phyloP scores from a whole-genome alignment of 2,797 vertebrate species.

The Betta splendens region DNA sequence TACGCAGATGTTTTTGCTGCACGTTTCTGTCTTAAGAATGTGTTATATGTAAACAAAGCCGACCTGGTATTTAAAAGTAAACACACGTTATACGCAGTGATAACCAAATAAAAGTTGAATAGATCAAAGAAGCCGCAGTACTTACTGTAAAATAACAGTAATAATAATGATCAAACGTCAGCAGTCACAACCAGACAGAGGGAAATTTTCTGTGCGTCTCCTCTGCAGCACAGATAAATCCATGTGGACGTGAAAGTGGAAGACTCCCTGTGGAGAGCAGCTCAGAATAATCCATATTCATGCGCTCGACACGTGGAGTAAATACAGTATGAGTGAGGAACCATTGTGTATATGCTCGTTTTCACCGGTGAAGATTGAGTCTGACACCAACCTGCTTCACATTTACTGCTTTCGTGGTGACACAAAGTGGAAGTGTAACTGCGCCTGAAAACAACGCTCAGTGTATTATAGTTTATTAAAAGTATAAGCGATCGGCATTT shows the following conservation, averaged over 20 bases:
- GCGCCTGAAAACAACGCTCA: neutral
- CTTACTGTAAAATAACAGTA: slow-evolving; percentile 44
- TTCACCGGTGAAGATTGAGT: slow-evolving; percentile 30
- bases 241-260: slow-evolving; percentile 52
- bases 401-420: neutral
- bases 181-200: slow-evolving; percentile 31
- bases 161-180: slow-evolving; percentile 36
- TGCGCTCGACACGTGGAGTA: slow-evolving; percentile 71
- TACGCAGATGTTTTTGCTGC: too few relatives aligned
- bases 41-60: neutral
- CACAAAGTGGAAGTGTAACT: neutral
- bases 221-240: slow-evolving; percentile 52
- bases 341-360: slow-evolving; percentile 13
- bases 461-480: neutral
- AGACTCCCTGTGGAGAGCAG: slow-evolving; percentile 65
- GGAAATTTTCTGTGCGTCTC: slow-evolving; percentile 24
- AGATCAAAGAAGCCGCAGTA: neutral
- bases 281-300: slow-evolving; percentile 74
- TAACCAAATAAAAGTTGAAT: neutral
- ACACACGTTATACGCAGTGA: neutral
- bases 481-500: neutral
- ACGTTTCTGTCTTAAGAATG: too few relatives aligned
- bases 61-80: neutral
- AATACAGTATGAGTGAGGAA: slow-evolving; percentile 52
- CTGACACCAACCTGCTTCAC: slow-evolving; percentile 20